A percentile compares a stretch with the other conserved stretches of the same genome.
phyloP scores from a whole-genome alignment of 2,113 vertebrate species.

The Herpetotheres cachinnans region DNA sequence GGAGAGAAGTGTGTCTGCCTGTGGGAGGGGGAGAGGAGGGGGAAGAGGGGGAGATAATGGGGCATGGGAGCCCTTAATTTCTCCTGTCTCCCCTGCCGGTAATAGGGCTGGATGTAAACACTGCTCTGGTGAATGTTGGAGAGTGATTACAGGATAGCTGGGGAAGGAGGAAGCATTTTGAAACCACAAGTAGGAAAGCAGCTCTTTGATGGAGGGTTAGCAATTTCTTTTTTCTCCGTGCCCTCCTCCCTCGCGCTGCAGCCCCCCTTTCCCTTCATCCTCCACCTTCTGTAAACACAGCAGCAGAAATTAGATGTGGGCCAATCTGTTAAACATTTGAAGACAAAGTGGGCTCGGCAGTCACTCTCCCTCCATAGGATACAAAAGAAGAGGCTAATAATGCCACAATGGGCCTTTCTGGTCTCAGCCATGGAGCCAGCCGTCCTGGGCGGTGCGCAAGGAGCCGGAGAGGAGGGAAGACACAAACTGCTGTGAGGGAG shows the following conservation, averaged over 20 bases:
- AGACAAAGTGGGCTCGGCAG: conserved; percentile 54
- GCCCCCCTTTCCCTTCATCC: neutral
- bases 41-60: conserved; percentile 67
- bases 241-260: neutral
- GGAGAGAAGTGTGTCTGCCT: conserved; percentile 54
- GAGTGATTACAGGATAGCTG: conserved; percentile 73
- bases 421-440: conserved; percentile 5
- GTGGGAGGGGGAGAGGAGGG: conserved; percentile 42
- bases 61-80: conserved; percentile 70
- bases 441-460: neutral
- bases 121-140: conserved; percentile 59
- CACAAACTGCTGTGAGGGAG: neutral
- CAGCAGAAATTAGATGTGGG: conserved; percentile 57
- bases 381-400: conserved; percentile 39
- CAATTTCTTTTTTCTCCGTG: neutral
- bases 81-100: conserved; percentile 71
- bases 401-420: conserved; percentile 34
- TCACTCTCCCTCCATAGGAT: neutral
- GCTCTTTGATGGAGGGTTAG: conserved; percentile 73
- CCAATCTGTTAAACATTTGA: conserved; percentile 66
- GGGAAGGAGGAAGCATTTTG: conserved; percentile 66
- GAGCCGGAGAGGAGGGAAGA: neutral
- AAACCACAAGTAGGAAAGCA: conserved; percentile 73
- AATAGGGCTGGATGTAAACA: conserved; percentile 81
- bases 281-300: conserved; percentile 74